Evolutionary conservation across 2,797 vertebrate genomes (phyloP).

Genomic region (Anabacerthia variegaticeps): DNA sequence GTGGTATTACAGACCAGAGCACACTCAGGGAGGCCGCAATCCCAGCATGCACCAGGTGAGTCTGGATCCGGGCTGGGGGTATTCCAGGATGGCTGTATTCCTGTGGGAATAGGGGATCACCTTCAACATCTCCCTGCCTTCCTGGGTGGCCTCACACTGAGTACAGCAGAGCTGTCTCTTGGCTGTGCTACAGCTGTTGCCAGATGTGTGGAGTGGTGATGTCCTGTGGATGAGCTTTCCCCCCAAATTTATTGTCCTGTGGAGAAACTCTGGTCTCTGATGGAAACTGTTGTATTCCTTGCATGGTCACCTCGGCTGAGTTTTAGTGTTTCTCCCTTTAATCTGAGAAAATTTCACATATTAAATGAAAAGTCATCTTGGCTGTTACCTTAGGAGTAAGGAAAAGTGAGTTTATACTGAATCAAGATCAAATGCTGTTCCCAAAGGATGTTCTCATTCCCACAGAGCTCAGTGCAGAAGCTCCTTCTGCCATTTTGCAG

Average conservation of each 20-base stretch:
- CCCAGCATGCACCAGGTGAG: slow-evolving; percentile 94
- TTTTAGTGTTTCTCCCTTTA: neutral
- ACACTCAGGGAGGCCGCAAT: slow-evolving; percentile 95
- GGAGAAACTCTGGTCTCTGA: neutral
- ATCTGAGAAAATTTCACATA: neutral
- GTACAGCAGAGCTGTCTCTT: neutral
- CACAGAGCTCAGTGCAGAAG: neutral
- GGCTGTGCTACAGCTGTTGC: neutral
- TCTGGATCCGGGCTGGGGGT: fast-evolving
- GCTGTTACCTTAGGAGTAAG: neutral
- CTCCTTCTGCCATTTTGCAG: neutral
- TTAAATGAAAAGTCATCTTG: neutral
- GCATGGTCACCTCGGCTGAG: fast-evolving
- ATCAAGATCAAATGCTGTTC: neutral
- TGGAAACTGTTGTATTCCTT: neutral
- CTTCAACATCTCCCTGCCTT: neutral
- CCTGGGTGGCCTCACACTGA: neutral
- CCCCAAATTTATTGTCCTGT: neutral
- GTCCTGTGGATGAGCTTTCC: neutral
- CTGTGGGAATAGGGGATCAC: neutral
- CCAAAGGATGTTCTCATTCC: neutral
- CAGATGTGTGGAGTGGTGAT: neutral
- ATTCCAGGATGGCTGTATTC: fast-evolving
- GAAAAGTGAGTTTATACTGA: neutral
- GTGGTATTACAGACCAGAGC: slow-evolving; percentile 99